Conservation (phyloP, 2,888 invertebrate species). For the Eristalinus aeneus region DNA sequence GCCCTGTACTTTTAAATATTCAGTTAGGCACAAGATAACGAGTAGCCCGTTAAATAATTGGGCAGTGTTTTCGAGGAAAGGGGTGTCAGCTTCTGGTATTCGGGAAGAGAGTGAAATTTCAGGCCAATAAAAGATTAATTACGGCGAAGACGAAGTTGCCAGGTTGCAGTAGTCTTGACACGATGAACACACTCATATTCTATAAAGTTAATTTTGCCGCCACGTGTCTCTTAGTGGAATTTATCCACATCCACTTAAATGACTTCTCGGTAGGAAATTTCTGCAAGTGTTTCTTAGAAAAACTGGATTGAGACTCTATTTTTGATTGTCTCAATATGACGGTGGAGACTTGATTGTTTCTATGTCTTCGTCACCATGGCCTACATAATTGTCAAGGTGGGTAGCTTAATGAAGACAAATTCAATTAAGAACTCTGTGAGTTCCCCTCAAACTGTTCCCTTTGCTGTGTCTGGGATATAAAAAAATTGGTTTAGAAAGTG, state of each 20-base stretch:
- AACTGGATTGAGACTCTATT: not conserved
- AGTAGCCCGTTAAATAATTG: not conserved
- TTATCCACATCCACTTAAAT: not conserved
- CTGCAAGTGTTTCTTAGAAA: not conserved
- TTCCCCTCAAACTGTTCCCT: too few relatives aligned
- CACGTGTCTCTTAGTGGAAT: not conserved
- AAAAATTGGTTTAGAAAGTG: too few relatives aligned
- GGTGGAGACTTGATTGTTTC: not conserved
- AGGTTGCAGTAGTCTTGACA: too few relatives aligned
- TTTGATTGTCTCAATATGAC: not conserved
- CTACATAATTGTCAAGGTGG: too few relatives aligned
- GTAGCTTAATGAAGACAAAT: too few relatives aligned
- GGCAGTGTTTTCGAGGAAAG: not conserved
- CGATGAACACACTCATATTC: too few relatives aligned
- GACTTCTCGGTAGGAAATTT: not conserved
- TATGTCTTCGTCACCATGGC: not conserved
- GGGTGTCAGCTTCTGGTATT: not conserved
- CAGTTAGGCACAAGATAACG: not conserved
- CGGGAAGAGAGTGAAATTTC: not conserved
- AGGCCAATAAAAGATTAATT: not conserved
- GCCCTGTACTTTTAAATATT: not conserved
- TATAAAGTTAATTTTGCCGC: not conserved
- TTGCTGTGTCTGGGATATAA: too few relatives aligned
- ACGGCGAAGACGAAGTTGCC: not conserved
- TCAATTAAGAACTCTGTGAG: too few relatives aligned